A percentile compares a stretch with the other conserved stretches of the same genome.
These are phyloP conservation scores for Calameuta idolon DNA, from an alignment of 2,888 invertebrate species.

Conservation along the genomic window DNA sequence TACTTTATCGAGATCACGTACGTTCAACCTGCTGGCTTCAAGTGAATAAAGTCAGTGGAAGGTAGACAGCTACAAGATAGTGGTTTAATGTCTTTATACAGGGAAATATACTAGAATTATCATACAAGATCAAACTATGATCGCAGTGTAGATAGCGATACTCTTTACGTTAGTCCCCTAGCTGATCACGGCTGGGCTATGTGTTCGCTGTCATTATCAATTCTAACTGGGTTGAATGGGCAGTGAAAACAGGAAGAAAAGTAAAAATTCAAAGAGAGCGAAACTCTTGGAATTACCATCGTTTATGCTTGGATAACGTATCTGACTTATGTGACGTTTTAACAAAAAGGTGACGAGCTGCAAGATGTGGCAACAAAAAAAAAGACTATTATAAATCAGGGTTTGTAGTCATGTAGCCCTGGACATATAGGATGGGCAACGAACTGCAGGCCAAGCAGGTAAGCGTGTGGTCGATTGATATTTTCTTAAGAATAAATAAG, in stretches of 20 bases:
- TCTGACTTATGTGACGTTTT: slow-evolving; percentile 5
- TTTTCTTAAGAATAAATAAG: slow-evolving; percentile 24
- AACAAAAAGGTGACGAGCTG: slow-evolving; percentile 26
- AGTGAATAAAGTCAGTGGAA: neutral
- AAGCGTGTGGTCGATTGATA: slow-evolving; percentile 56
- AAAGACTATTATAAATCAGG: neutral
- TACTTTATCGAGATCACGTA: slow-evolving; percentile 10
- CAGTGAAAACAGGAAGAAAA: neutral
- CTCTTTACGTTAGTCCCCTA: neutral
- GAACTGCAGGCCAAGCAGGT: slow-evolving; percentile 59
- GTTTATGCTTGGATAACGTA: neutral
- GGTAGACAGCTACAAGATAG: neutral
- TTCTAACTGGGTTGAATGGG: neutral
- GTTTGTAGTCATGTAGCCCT: slow-evolving; percentile 26
- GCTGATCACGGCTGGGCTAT: neutral
- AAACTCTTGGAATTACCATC: neutral
- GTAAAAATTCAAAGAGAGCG: neutral
- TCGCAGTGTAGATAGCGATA: neutral
- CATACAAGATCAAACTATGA: neutral
- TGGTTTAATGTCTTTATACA: neutral
- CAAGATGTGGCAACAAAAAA: neutral
- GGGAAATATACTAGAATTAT: neutral
- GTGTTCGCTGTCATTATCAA: neutral
- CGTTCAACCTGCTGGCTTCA: neutral
- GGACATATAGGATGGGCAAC: slow-evolving; percentile 32